A percentile compares a stretch with the other conserved stretches of the same genome.
Conservation (phyloP, 2,888 invertebrate species). For the Ceriagrion tenellum region DNA sequence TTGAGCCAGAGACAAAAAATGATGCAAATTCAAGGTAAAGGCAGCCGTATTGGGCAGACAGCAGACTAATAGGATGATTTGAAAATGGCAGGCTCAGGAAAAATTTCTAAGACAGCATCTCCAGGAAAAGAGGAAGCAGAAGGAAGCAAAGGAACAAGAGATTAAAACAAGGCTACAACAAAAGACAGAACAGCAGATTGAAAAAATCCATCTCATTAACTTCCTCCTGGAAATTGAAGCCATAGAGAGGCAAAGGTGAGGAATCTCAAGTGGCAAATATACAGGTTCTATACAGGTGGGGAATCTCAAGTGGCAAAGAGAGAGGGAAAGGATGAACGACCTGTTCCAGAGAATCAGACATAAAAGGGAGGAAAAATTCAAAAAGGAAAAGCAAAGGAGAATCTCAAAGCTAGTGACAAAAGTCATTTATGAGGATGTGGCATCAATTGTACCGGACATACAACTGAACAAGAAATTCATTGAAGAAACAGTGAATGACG, state of each 20-base stretch:
- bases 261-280: no score
- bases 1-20: neutral
- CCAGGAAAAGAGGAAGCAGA: neutral
- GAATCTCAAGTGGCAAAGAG: neutral
- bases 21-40: neutral
- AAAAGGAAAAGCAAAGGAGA: neutral
- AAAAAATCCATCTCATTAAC: slow-evolving; percentile 14
- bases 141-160: neutral
- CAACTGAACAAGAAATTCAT: neutral
- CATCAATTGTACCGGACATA: neutral
- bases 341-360: slow-evolving; percentile 32
- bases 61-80: neutral
- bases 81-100: neutral
- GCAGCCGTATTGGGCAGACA: neutral
- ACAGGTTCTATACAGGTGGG: no score
- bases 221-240: neutral
- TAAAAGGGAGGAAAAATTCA: neutral
- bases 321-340: slow-evolving; percentile 9
- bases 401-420: neutral
- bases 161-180: neutral
- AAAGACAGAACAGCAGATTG: slow-evolving; percentile 42
- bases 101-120: neutral
- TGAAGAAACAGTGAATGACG: slow-evolving; percentile 13
- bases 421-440: neutral
- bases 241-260: neutral